Percentiles rank a stretch among this genome's conserved stretches.
These are phyloP conservation scores for Drosophila navojoa DNA, from an alignment of 1,140 invertebrate species.

Conservation along the genomic window DNA sequence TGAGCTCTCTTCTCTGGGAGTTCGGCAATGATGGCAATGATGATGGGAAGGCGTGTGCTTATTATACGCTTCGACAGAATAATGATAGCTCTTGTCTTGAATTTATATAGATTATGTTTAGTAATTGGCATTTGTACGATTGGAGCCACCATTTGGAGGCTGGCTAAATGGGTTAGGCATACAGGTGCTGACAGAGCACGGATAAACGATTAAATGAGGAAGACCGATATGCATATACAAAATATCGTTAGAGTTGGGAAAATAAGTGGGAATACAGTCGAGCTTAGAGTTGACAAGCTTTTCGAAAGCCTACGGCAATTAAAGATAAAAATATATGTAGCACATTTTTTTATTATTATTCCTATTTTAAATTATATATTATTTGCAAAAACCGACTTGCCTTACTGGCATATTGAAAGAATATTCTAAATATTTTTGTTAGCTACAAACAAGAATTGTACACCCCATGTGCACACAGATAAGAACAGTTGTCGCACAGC, in stretches of 20 bases:
- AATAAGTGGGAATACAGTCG: no score
- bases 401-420: no score
- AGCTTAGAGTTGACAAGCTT: no score
- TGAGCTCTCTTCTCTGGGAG: not conserved
- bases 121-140: constrained; percentile 58
- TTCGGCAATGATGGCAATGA: constrained; percentile 38
- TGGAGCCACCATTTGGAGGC: constrained; percentile 31
- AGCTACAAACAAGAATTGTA: no score
- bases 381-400: no score
- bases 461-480: no score
- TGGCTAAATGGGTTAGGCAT: constrained; percentile 53
- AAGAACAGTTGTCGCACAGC: constrained; percentile 1
- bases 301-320: no score
- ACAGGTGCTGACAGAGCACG: constrained; percentile 55
- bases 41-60: constrained; percentile 77
- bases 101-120: constrained; percentile 65
- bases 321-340: no score
- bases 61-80: constrained; percentile 81
- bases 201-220: not conserved
- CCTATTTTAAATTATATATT: no score
- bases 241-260: not conserved
- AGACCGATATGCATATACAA: not conserved
- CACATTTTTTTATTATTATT: no score
- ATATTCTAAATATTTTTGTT: no score
- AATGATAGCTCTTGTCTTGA: constrained; percentile 56